These are phyloP conservation scores for Dysmachus trigonus DNA, from an alignment of 2,888 invertebrate genomes.

Conservation along the genomic window DNA sequence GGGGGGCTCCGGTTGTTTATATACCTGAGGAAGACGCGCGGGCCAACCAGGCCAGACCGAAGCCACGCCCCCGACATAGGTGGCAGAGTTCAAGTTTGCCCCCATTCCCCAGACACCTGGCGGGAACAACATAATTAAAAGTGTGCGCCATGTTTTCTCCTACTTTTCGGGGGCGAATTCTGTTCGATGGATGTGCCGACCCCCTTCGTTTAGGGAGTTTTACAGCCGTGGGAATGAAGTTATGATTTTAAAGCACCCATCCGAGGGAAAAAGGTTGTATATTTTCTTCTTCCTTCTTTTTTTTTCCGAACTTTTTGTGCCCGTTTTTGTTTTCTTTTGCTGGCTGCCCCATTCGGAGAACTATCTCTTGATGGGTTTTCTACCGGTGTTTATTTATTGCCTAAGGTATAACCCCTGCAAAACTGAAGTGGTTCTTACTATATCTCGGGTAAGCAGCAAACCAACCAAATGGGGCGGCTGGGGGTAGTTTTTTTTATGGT, in stretches of 20 bases:
- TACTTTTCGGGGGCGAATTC: neutral
- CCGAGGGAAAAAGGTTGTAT: constrained; percentile 1
- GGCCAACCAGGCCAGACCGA: constrained; percentile 25
- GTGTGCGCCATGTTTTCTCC: constrained; percentile 43
- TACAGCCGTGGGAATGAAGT: constrained; percentile 33
- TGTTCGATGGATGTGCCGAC: neutral
- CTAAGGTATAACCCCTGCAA: neutral
- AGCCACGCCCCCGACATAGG: constrained; percentile 46
- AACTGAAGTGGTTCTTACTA: neutral
- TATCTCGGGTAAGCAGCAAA: neutral
- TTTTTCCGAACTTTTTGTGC: no score
- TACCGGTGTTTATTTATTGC: constrained; percentile 32
- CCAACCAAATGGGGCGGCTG: neutral
- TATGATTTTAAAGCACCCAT: constrained; percentile 37
- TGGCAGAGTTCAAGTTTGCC: constrained; percentile 17
- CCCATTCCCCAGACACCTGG: constrained; percentile 40
- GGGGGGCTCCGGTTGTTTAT: constrained; percentile 40
- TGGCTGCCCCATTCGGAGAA: neutral
- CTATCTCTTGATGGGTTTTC: constrained; percentile 9
- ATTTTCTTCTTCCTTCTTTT: no score
- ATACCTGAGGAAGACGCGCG: constrained; percentile 39
- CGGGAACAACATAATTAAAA: constrained; percentile 47
- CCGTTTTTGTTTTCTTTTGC: constrained; percentile 21
- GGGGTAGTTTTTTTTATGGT: neutral
- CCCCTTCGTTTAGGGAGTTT: neutral